phyloP scores from a whole-genome alignment of 2,888 invertebrate genomes.

The Sabatieria punctata region DNA sequence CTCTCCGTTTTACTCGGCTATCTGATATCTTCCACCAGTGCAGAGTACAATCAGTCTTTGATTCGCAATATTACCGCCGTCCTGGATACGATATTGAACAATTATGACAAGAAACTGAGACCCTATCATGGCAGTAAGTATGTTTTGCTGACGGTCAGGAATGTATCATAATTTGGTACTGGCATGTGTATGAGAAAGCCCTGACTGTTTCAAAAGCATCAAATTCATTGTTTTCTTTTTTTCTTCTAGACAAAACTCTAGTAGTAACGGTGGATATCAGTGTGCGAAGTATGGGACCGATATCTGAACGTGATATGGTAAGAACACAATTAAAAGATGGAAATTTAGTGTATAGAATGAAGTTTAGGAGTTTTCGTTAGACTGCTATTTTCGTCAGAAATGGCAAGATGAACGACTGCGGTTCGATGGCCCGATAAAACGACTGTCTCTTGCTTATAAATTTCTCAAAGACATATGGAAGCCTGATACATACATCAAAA shows the following conservation, averaged over 20 bases:
- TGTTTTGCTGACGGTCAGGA: too few relatives aligned
- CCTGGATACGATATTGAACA: conserved; percentile 18
- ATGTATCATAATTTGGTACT: too few relatives aligned
- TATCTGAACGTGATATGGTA: conserved; percentile 72
- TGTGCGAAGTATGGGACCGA: conserved; percentile 69
- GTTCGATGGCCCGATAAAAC: conserved; percentile 38
- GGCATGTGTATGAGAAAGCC: too few relatives aligned
- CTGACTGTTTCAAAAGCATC: too few relatives aligned
- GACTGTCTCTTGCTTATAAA: conserved; percentile 54
- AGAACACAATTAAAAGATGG: too few relatives aligned
- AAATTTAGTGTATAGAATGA: too few relatives aligned
- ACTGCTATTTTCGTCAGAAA: conserved; percentile 68
- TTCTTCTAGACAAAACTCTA: conserved; percentile 56
- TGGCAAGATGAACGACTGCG: conserved; percentile 65
- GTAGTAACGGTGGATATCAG: conserved; percentile 61
- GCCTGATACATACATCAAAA: conserved; percentile 87
- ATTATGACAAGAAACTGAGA: conserved; percentile 22
- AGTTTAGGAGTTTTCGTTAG: conserved; percentile 65
- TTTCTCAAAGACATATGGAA: conserved; percentile 83
- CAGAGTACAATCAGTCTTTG: conserved; percentile 14
- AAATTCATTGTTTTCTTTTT: too few relatives aligned
- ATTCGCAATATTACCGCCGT: conserved; percentile 18
- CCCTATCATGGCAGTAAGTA: conserved; percentile 13
- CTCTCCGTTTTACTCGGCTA: background rate
- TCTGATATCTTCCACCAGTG: too few relatives aligned